Base-by-base conservation (phyloP, 1,140 invertebrate genomes). In the Drosophila oshimai region DNA sequence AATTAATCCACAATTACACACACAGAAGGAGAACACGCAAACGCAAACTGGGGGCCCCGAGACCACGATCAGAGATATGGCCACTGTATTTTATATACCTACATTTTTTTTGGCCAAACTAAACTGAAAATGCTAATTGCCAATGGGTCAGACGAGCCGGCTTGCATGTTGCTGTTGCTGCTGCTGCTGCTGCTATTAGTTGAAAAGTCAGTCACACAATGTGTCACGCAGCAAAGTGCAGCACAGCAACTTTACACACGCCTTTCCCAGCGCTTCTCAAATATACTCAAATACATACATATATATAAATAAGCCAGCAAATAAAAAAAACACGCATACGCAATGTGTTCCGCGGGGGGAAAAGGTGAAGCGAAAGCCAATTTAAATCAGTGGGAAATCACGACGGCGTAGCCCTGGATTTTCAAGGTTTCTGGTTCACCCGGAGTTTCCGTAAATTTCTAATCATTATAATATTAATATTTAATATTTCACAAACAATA, bases 1-100 rank as follows among this genome's bases (percentile, higher is more conserved):
- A 86, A 84, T 79, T 86, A 84, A 79, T 74, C 65, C 80, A 86
- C 75, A 84, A 84, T 84, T 84, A 83, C 79, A 84, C 65, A 78
- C 47, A 83, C 34, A 79, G 24, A 45, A 73, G 39, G 22, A 41
- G 51, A 64, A 65, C 71, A 58, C 68, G 46, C 61, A 67, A 71
- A 5, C 44, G 20, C n/a, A n/a, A n/a, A n/a, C n/a, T n/a, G n/a
- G n/a, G 31, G 28, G 47, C 39, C 62, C 67, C 75, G 62, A 73
- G 74, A 78, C 79, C 65, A 69, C 67, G 36, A 70, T 70, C 67
- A 70, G 67, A 70, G 67, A 70, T 70, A 70, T 70, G 42, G 67
- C 31, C 10, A 22, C 29, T 60, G 6, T 34, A 26, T 28, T 41
- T 29, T 31, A 33, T 42, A 12, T 33, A 31, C 17, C 17, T 17